Evolutionary conservation across 2,888 invertebrate genomes (phyloP).

Genomic region (Meteorus cinctellus): DNA sequence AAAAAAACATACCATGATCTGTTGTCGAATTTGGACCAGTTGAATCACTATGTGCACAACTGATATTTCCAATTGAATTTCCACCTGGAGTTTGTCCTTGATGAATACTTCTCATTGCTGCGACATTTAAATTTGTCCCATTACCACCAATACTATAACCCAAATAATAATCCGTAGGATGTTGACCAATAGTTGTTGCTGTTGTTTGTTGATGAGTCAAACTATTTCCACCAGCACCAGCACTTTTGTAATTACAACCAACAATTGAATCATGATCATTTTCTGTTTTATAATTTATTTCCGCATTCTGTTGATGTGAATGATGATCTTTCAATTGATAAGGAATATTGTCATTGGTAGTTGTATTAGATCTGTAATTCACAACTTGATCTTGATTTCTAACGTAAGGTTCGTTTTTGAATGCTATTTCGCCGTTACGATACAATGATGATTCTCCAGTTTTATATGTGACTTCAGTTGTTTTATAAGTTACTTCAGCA

Average conservation of each 20-base stretch:
- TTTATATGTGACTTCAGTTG: slow-evolving; percentile 71
- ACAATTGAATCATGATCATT: slow-evolving; percentile 56
- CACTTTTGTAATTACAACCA: slow-evolving; percentile 55
- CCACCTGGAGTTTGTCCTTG: slow-evolving; percentile 59
- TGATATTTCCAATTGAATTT: slow-evolving; percentile 61
- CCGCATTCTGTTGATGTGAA: slow-evolving; percentile 55
- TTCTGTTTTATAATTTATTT: slow-evolving; percentile 57
- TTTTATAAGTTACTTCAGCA: slow-evolving; percentile 71
- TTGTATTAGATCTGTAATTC: slow-evolving; percentile 46
- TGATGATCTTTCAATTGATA: slow-evolving; percentile 61
- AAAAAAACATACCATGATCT: slow-evolving; percentile 64
- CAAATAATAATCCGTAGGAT: slow-evolving; percentile 64
- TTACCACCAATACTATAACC: slow-evolving; percentile 61
- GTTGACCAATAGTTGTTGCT: slow-evolving; percentile 1
- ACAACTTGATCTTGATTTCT: slow-evolving; percentile 61
- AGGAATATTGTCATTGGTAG: slow-evolving; percentile 52
- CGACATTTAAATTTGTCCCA: slow-evolving; percentile 57
- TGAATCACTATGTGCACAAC: slow-evolving; percentile 60
- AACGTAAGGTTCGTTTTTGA: slow-evolving; percentile 66
- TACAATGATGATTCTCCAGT: slow-evolving; percentile 68
- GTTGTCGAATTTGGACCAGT: slow-evolving; percentile 63
- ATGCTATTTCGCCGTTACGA: slow-evolving; percentile 67
- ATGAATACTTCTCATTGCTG: slow-evolving; percentile 59
- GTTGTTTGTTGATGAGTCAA: slow-evolving; percentile 16
- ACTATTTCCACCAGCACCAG: slow-evolving; percentile 1